phyloP scores from a whole-genome alignment of 2,888 invertebrate genomes.

The Drosophila atripex region DNA sequence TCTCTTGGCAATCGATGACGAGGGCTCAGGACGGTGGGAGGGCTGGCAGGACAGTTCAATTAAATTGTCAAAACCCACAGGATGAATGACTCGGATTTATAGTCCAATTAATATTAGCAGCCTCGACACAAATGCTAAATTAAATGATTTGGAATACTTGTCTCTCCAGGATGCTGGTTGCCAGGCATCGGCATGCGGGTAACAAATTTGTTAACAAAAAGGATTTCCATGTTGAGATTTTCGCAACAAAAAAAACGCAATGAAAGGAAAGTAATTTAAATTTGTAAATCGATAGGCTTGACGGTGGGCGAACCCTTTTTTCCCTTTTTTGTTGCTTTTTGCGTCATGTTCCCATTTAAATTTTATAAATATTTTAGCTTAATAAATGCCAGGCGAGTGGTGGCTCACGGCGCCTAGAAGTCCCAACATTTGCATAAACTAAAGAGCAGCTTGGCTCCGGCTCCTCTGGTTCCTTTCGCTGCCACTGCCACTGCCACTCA shows the following conservation, averaged over 20 bases:
- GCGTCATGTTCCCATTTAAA: slow-evolving; percentile 54
- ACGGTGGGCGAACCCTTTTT: slow-evolving; percentile 22
- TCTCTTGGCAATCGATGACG: slow-evolving; percentile 12
- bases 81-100: slow-evolving; percentile 51
- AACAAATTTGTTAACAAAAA: slow-evolving; percentile 46
- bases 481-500: slow-evolving; percentile 17
- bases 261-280: slow-evolving; percentile 65
- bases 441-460: slow-evolving; percentile 25
- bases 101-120: slow-evolving; percentile 53
- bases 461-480: slow-evolving; percentile 6
- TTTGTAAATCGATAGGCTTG: slow-evolving; percentile 59
- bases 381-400: slow-evolving; percentile 59
- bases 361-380: slow-evolving; percentile 74
- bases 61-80: slow-evolving; percentile 41
- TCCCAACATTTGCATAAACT: slow-evolving; percentile 66
- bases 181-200: slow-evolving; percentile 28
- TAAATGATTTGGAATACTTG: slow-evolving; percentile 63
- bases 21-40: not conserved
- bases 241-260: slow-evolving; percentile 29
- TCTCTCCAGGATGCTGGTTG: slow-evolving; percentile 19
- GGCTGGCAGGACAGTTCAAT: slow-evolving; percentile 20
- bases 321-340: slow-evolving; percentile 6
- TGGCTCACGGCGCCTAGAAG: slow-evolving; percentile 31
- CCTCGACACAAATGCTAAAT: slow-evolving; percentile 51
- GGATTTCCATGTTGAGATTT: slow-evolving; percentile 57